phyloP scores from a whole-genome alignment of 92 coral and sea anemone species.

The Heteractis magnifica region DNA sequence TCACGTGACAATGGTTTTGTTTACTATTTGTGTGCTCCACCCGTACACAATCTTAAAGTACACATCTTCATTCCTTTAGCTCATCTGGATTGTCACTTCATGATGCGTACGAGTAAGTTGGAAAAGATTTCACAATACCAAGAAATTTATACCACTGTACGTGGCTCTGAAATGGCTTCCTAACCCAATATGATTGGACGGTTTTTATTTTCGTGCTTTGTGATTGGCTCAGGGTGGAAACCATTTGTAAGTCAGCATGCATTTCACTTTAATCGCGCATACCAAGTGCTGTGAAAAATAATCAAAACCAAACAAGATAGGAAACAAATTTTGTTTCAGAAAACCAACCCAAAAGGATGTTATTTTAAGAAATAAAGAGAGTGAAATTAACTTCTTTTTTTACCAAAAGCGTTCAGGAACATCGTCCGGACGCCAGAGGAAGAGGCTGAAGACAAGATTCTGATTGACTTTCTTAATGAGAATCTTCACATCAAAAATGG shows the following conservation, averaged over 20 bases:
- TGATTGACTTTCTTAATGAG: conserved; percentile 3
- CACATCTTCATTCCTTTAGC: not conserved
- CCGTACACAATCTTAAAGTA: not conserved
- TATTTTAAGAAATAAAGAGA: too few relatives aligned
- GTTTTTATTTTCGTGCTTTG: too few relatives aligned
- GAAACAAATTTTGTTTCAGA: too few relatives aligned
- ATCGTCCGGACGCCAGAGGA: not conserved
- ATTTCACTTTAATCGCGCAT: too few relatives aligned
- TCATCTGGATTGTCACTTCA: not conserved
- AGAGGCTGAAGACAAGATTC: not conserved
- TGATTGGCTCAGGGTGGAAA: too few relatives aligned
- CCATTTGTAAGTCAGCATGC: too few relatives aligned
- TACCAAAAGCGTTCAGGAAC: not conserved
- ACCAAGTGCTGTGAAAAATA: too few relatives aligned
- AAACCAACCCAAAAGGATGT: too few relatives aligned
- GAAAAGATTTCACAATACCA: not conserved
- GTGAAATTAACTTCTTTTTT: not conserved
- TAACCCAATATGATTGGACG: too few relatives aligned
- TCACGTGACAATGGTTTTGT: not conserved
- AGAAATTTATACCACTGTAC: too few relatives aligned
- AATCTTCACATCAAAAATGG: not conserved
- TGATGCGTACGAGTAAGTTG: conserved; percentile 5
- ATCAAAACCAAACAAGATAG: too few relatives aligned
- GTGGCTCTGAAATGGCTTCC: too few relatives aligned
- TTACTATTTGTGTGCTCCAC: not conserved